Conservation (phyloP, 2,797 vertebrate species). For the Chromobotia macracanthus region DNA sequence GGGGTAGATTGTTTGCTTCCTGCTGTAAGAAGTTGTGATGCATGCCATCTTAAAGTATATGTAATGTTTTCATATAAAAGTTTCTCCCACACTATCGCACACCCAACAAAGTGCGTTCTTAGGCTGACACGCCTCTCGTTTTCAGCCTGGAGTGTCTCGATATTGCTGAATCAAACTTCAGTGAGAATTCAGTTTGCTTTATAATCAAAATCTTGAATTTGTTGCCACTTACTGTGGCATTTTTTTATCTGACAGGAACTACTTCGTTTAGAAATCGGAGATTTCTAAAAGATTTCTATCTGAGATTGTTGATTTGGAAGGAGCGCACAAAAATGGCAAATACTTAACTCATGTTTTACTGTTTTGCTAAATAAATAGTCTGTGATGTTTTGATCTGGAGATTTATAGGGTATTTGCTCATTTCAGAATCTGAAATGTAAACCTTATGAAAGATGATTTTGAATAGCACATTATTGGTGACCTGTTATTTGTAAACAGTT, state of each 20-base stretch:
- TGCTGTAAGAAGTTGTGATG: constrained; percentile 11
- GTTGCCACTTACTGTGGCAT: background rate
- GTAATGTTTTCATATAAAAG: constrained; percentile 36
- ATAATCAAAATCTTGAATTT: constrained; percentile 11
- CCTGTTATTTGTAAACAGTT: too few relatives aligned
- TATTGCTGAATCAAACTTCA: constrained; percentile 6
- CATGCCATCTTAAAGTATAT: background rate
- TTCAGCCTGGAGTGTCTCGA: background rate
- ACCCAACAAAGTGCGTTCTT: constrained; percentile 7
- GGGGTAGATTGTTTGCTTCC: constrained; percentile 14
- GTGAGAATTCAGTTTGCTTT: background rate
- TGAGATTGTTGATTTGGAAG: too few relatives aligned
- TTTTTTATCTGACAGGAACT: constrained; percentile 31
- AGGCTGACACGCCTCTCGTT: constrained; percentile 1
- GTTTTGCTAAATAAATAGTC: too few relatives aligned
- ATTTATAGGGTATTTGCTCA: too few relatives aligned
- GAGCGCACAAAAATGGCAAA: too few relatives aligned
- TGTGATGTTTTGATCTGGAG: too few relatives aligned
- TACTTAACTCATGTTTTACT: too few relatives aligned
- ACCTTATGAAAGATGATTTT: too few relatives aligned
- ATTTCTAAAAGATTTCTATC: too few relatives aligned
- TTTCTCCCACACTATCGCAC: constrained; percentile 12
- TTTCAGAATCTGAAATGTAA: too few relatives aligned
- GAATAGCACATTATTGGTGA: too few relatives aligned
- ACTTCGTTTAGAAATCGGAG: too few relatives aligned